Conservation (phyloP, 2,888 invertebrate species). For the Laothoe populi region DNA sequence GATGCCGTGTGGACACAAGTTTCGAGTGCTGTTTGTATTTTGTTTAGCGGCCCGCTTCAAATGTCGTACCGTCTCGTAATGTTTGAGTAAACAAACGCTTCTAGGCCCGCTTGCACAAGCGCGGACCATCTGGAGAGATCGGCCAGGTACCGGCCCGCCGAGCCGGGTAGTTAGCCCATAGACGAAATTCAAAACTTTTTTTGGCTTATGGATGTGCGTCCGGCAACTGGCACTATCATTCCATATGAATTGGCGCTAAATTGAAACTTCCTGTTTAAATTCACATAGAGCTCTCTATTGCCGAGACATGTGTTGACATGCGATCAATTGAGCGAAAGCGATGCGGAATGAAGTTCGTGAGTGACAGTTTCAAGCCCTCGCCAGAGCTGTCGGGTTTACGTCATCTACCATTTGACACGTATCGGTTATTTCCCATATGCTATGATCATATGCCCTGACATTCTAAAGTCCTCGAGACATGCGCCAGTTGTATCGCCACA, state of each 20-base stretch:
- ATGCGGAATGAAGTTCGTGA: conserved; percentile 65
- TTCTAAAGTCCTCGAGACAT: conserved; percentile 45
- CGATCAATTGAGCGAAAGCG: conserved; percentile 80
- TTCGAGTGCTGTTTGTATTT: conserved; percentile 78
- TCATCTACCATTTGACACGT: conserved; percentile 58
- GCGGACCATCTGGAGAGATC: conserved; percentile 79
- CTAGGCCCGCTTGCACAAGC: conserved; percentile 76
- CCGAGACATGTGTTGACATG: conserved; percentile 72
- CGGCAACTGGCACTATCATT: conserved; percentile 70
- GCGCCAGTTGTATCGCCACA: conserved; percentile 38
- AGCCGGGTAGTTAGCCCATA: conserved; percentile 53
- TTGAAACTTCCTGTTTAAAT: conserved; percentile 82
- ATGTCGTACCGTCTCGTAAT: conserved; percentile 83
- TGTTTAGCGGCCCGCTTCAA: conserved; percentile 83
- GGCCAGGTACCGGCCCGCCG: conserved; percentile 59
- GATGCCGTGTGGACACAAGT: conserved; percentile 68
- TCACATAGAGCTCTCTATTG: conserved; percentile 72
- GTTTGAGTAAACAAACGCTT: conserved; percentile 79
- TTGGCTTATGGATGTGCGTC: conserved; percentile 63
- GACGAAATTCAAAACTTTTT: conserved; percentile 68
- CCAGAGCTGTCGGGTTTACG: conserved; percentile 52
- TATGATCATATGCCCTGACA: conserved; percentile 49
- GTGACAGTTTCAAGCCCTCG: conserved; percentile 56
- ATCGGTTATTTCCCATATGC: conserved; percentile 59
- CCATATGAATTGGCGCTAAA: conserved; percentile 81